A percentile compares a stretch with the other conserved stretches of the same genome.
phyloP scores from a whole-genome alignment of 1,140 invertebrate genomes.

The Bombus waltoni region DNA sequence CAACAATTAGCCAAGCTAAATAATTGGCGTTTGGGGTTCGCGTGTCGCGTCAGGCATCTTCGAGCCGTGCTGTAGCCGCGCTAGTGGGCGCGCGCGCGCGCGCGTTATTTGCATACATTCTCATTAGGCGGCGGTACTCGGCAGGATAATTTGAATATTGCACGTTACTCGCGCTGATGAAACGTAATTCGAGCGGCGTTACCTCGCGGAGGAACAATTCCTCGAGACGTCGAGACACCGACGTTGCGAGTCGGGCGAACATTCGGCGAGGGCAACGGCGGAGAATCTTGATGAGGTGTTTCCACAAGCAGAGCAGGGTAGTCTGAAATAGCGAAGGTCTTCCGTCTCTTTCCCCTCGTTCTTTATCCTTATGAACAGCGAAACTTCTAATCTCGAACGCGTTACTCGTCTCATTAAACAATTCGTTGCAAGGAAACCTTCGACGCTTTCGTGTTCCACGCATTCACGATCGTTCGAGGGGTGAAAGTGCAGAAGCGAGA shows the following conservation, averaged over 20 bases:
- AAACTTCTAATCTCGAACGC: slow-evolving; percentile 68
- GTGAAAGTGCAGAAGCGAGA: too few species aligned
- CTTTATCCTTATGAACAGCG: slow-evolving; percentile 57
- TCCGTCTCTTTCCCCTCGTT: too few species aligned
- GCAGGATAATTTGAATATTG: slow-evolving; percentile 77
- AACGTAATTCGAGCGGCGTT: slow-evolving; percentile 75
- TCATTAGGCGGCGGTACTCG: slow-evolving; percentile 68
- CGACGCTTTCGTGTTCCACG: neutral
- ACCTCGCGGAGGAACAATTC: slow-evolving; percentile 72
- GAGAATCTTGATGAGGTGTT: slow-evolving; percentile 76
- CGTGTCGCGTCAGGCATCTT: slow-evolving; percentile 33
- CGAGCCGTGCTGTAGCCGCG: slow-evolving; percentile 5
- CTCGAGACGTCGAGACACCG: slow-evolving; percentile 27
- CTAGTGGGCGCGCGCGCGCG: slow-evolving; percentile 20
- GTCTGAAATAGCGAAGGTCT: slow-evolving; percentile 34
- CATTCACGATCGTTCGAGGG: too few species aligned
- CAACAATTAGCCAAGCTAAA: slow-evolving; percentile 64
- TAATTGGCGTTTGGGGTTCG: slow-evolving; percentile 50
- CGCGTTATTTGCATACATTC: slow-evolving; percentile 78
- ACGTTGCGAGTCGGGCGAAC: slow-evolving; percentile 13
- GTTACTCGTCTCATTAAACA: slow-evolving; percentile 45
- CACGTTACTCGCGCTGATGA: slow-evolving; percentile 77
- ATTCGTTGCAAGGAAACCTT: neutral
- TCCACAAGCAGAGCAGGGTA: slow-evolving; percentile 62
- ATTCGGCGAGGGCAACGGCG: neutral